Evolutionary conservation across 2,797 vertebrate species (phyloP).

Genomic region (Limnodromus scolopaceus): DNA sequence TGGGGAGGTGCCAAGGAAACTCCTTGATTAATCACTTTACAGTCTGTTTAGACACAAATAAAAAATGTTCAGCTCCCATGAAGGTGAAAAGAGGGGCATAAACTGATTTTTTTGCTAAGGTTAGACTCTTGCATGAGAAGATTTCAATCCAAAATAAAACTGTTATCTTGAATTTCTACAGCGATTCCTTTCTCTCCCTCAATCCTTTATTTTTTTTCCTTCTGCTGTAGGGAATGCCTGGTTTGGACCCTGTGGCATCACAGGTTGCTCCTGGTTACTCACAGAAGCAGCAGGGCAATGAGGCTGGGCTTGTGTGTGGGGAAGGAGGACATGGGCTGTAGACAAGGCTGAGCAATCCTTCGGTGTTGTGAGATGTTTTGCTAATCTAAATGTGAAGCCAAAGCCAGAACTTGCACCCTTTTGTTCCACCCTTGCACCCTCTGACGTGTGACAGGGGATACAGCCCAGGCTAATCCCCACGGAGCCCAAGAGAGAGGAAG

Average conservation of each 20-base stretch:
- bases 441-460: background rate
- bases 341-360: background rate
- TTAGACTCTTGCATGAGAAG: background rate
- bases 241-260: background rate
- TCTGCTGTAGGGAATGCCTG: background rate
- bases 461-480: background rate
- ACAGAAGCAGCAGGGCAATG: background rate
- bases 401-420: background rate
- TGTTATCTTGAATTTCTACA: background rate
- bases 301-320: background rate
- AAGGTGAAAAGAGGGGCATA: background rate
- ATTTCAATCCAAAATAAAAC: background rate
- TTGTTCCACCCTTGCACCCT: too few species aligned
- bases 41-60: background rate
- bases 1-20: slow-evolving; percentile 31
- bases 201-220: background rate
- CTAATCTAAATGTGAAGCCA: background rate
- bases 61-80: background rate
- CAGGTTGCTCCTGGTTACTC: background rate
- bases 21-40: background rate
- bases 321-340: background rate
- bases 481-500: background rate
- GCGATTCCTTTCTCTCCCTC: background rate
- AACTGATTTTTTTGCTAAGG: background rate
- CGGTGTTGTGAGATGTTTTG: background rate